A percentile compares a stretch with the other conserved stretches of the same genome.
Evolutionary conservation across 2,113 vertebrate species (phyloP).

Genomic region (Taxidea taxus): DNA sequence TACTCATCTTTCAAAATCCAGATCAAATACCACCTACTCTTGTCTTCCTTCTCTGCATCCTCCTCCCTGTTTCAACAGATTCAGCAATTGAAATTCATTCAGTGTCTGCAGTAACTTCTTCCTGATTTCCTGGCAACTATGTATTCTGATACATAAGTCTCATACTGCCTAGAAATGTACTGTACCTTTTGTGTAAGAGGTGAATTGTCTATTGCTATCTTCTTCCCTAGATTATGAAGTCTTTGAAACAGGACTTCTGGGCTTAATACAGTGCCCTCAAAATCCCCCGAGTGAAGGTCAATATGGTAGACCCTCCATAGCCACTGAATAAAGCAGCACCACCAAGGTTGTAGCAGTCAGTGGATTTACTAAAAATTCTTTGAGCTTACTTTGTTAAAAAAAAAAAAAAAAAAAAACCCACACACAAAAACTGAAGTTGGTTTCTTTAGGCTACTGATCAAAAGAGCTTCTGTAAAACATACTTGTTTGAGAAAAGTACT

Average conservation of each 20-base stretch:
- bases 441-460: constrained; percentile 1
- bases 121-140: neutral
- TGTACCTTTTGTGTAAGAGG: neutral
- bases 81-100: neutral
- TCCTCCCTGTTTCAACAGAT: neutral
- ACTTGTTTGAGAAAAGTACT: neutral
- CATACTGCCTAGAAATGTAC: neutral
- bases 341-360: neutral
- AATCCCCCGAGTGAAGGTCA: neutral
- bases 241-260: neutral
- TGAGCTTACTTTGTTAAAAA: neutral
- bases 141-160: neutral
- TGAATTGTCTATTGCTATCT: neutral
- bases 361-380: neutral
- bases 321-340: neutral
- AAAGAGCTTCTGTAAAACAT: constrained; percentile 10
- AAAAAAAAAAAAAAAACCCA: neutral
- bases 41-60: neutral
- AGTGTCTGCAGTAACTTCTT: neutral
- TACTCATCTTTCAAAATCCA: constrained; percentile 32
- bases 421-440: neutral
- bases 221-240: neutral
- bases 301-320: neutral
- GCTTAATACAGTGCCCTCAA: neutral
- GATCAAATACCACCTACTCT: constrained; percentile 14